Percentiles rank a stretch among this genome's conserved stretches.
Conservation (phyloP, 2,888 invertebrate species). For the Athrips mouffetella region DNA sequence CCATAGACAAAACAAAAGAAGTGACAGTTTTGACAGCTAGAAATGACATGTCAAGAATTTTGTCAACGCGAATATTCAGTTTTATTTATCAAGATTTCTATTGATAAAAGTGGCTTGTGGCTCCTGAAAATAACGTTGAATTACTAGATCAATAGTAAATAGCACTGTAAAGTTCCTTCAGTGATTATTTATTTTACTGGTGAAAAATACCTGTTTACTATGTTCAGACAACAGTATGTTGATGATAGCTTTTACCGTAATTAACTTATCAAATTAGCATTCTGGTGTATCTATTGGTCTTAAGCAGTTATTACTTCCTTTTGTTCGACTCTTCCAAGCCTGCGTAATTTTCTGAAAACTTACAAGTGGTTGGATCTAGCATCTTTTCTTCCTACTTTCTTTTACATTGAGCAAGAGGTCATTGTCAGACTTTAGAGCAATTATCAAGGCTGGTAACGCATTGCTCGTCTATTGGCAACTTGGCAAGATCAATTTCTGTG, state of each 20-base stretch:
- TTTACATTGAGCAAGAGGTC: not conserved
- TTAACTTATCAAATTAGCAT: constrained; percentile 16
- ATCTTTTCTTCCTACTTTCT: not conserved
- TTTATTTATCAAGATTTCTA: constrained; percentile 17
- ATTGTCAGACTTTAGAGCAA: not conserved
- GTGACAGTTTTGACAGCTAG: constrained; percentile 4
- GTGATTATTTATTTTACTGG: not conserved
- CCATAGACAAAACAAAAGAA: constrained; percentile 5
- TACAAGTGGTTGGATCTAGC: not conserved
- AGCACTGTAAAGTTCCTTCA: not conserved
- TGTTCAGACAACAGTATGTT: constrained; percentile 14
- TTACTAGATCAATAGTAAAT: not conserved
- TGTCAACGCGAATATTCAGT: constrained; percentile 14
- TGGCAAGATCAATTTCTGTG: constrained; percentile 32
- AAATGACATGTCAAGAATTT: constrained; percentile 20
- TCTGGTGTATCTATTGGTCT: constrained; percentile 1
- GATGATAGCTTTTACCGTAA: constrained; percentile 20
- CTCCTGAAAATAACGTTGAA: not conserved
- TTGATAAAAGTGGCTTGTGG: constrained; percentile 13
- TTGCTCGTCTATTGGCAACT: constrained; percentile 1
- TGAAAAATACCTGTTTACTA: constrained; percentile 5
- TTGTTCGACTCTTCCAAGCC: not conserved
- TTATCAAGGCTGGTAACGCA: constrained; percentile 1
- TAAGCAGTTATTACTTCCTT: not conserved
- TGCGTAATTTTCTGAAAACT: not conserved